Conservation (phyloP, 2,888 invertebrate species). For the Drosophila prolongata region DNA sequence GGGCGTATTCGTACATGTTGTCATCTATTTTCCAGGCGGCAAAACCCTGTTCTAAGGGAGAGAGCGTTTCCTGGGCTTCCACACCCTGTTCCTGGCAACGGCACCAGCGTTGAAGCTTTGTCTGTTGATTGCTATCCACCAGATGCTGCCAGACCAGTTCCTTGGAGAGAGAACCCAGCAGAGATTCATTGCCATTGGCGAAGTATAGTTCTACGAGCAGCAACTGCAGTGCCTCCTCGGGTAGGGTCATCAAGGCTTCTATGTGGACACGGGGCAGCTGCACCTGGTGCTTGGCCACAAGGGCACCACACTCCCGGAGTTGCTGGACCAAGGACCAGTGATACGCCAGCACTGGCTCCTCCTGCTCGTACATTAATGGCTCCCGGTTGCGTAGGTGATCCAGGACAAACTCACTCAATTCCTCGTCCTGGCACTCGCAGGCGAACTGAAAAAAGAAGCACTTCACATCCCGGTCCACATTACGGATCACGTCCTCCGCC, state of each 20-base stretch:
- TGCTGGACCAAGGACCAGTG: slow-evolving; percentile 79
- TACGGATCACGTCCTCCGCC: slow-evolving; percentile 79
- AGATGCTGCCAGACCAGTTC: slow-evolving; percentile 81
- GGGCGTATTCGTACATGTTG: slow-evolving; percentile 81
- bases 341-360: slow-evolving; percentile 73
- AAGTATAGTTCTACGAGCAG: slow-evolving; percentile 83
- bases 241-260: slow-evolving; percentile 81
- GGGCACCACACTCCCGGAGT: slow-evolving; percentile 61
- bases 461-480: slow-evolving; percentile 81
- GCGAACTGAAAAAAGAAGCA: slow-evolving; percentile 85
- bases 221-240: slow-evolving; percentile 72
- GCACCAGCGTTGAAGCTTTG: slow-evolving; percentile 79
- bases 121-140: slow-evolving; percentile 64
- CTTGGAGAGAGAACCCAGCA: slow-evolving; percentile 81
- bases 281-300: slow-evolving; percentile 42
- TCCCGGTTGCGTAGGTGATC: slow-evolving; percentile 87
- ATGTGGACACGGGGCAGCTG: slow-evolving; percentile 76
- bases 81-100: slow-evolving; percentile 24
- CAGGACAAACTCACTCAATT: slow-evolving; percentile 88
- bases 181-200: slow-evolving; percentile 74
- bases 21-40: slow-evolving; percentile 78
- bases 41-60: slow-evolving; percentile 67
- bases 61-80: not conserved
- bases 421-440: slow-evolving; percentile 86
- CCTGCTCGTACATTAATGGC: slow-evolving; percentile 76